Evolutionary conservation across 2,888 invertebrate species (phyloP).

Genomic region (Candidula unifasciata): DNA sequence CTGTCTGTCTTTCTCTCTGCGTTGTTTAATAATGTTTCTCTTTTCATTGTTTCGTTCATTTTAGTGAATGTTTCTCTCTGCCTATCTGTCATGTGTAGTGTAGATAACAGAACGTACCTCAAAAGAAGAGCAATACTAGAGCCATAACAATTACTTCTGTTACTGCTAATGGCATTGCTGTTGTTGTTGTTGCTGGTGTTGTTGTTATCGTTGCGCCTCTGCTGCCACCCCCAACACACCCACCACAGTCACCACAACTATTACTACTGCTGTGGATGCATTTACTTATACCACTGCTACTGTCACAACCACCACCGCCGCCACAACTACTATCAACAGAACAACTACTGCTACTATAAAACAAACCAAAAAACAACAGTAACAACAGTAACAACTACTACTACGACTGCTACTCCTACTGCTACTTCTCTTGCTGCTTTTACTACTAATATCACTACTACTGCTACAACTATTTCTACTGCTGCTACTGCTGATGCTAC

Average conservation of each 20-base stretch:
- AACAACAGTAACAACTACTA: slow-evolving; percentile 20
- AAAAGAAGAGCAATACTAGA: not conserved
- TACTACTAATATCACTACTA: slow-evolving; percentile 1
- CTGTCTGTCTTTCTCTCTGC: slow-evolving; percentile 35
- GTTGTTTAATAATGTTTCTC: not conserved
- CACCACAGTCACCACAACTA: not conserved
- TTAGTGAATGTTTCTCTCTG: not conserved
- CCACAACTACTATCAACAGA: not conserved
- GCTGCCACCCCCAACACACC: not conserved
- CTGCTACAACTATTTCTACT: not conserved
- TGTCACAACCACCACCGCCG: not conserved
- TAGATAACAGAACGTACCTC: not conserved
- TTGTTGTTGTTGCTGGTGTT: not conserved
- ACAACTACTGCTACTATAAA: not conserved
- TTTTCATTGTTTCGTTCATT: not conserved
- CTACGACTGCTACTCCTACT: slow-evolving; percentile 21
- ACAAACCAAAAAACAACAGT: no score
- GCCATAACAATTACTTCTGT: not conserved
- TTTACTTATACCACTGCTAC: not conserved
- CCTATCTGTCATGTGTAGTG: not conserved
- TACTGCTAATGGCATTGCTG: slow-evolving; percentile 12
- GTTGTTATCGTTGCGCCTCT: not conserved
- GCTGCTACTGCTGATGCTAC: not conserved
- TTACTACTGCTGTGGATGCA: not conserved
- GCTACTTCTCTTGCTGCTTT: slow-evolving; percentile 5